Conservation (phyloP, 2,113 vertebrate genomes). For the Phasianus colchicus region DNA sequence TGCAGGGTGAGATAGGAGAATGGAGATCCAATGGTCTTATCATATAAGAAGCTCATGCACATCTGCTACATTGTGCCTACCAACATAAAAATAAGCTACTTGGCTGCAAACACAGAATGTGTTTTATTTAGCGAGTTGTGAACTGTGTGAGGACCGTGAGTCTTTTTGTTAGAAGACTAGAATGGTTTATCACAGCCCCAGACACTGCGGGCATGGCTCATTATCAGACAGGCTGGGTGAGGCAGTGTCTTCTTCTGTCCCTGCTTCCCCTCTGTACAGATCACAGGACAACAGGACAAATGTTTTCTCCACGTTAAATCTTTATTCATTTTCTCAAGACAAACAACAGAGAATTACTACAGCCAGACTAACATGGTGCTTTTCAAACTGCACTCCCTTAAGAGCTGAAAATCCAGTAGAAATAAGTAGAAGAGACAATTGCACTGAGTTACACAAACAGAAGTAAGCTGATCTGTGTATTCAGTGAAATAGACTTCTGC, state of each 20-base stretch:
- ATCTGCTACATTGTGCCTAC: neutral
- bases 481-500: neutral
- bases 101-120: neutral
- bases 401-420: neutral
- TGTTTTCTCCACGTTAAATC: neutral
- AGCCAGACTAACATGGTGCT: neutral
- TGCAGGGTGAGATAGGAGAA: neutral
- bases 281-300: neutral
- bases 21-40: neutral
- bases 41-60: neutral
- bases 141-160: neutral
- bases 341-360: neutral
- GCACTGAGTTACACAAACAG: neutral
- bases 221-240: neutral
- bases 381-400: neutral
- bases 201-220: neutral
- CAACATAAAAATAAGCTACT: neutral
- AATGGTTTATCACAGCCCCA: neutral
- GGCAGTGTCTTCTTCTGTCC: neutral
- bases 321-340: constrained; percentile 52
- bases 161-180: neutral
- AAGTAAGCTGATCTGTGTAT: neutral
- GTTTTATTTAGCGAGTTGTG: neutral
- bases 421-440: neutral
- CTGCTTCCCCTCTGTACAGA: neutral